Conservation (phyloP, 2,113 vertebrate species). For the Mionectes macconnelli region DNA sequence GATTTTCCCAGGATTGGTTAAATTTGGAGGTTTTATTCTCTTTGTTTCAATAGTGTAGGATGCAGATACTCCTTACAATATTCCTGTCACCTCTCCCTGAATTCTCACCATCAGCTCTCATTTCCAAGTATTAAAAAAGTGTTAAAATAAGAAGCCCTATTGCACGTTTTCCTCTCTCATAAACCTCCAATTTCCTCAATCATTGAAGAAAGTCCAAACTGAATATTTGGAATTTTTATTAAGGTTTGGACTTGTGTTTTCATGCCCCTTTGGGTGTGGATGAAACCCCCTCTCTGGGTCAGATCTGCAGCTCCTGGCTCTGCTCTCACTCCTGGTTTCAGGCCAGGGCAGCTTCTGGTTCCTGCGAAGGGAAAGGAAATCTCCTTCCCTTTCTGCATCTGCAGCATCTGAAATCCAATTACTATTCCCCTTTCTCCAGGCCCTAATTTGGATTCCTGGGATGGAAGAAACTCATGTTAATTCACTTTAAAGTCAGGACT, state of each 20-base stretch:
- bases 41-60: not conserved
- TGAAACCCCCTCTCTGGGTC: not conserved
- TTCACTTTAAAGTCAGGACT: not conserved
- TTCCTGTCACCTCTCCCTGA: not conserved
- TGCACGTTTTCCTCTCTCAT: not conserved
- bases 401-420: not conserved
- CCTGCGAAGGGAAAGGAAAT: not conserved
- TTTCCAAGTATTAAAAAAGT: not conserved
- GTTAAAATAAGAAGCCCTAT: not conserved
- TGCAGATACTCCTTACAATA: not conserved
- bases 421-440: not conserved
- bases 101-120: not conserved
- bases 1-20: not conserved
- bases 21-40: not conserved
- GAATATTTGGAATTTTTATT: not conserved
- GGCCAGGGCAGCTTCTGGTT: not conserved
- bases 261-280: not conserved
- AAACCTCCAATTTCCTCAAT: not conserved
- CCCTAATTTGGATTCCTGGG: not conserved
- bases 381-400: not conserved
- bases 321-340: not conserved
- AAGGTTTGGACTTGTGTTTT: not conserved
- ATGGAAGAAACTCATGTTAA: not conserved
- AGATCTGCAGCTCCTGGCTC: not conserved
- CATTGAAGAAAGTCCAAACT: not conserved